Percentiles rank a stretch among this genome's conserved stretches.
Conservation (phyloP, 2,113 vertebrate species). For the Lophius piscatorius region DNA sequence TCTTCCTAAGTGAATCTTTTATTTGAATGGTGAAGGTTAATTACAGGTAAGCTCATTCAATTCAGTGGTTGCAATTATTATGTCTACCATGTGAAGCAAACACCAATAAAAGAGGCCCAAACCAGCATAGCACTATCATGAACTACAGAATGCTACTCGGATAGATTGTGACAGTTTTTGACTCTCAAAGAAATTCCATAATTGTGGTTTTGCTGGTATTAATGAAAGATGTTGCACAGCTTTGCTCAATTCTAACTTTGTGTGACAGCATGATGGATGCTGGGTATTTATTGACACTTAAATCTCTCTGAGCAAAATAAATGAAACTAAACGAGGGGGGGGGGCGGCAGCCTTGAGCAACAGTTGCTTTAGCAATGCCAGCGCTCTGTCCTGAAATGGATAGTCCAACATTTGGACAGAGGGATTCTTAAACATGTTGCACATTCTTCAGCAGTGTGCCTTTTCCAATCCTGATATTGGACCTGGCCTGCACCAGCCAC, state of each 20-base stretch:
- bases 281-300: constrained; percentile 67
- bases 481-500: constrained; percentile 44
- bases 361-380: constrained; percentile 49
- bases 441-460: constrained; percentile 47
- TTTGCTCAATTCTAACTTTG: constrained; percentile 18
- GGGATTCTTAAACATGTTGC: constrained; percentile 62
- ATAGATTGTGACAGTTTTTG: constrained; percentile 17
- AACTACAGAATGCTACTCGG: constrained; percentile 1
- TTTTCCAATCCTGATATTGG: constrained; percentile 50
- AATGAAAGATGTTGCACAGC: constrained; percentile 23
- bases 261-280: constrained; percentile 46
- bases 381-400: constrained; percentile 48
- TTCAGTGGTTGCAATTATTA: constrained; percentile 13
- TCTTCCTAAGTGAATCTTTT: constrained; percentile 25
- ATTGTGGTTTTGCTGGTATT: constrained; percentile 13
- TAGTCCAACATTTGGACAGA: constrained; percentile 68
- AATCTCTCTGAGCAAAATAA: constrained; percentile 27
- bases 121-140: constrained; percentile 1
- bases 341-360: constrained; percentile 9
- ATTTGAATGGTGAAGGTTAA: constrained; percentile 12
- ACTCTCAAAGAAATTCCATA: constrained; percentile 6
- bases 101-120: constrained; percentile 24
- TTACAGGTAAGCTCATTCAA: constrained; percentile 5
- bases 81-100: constrained; percentile 14
- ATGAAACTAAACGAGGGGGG: no score